phyloP scores from a whole-genome alignment of 2,797 vertebrate genomes.

The Takifugu ocellatus region DNA sequence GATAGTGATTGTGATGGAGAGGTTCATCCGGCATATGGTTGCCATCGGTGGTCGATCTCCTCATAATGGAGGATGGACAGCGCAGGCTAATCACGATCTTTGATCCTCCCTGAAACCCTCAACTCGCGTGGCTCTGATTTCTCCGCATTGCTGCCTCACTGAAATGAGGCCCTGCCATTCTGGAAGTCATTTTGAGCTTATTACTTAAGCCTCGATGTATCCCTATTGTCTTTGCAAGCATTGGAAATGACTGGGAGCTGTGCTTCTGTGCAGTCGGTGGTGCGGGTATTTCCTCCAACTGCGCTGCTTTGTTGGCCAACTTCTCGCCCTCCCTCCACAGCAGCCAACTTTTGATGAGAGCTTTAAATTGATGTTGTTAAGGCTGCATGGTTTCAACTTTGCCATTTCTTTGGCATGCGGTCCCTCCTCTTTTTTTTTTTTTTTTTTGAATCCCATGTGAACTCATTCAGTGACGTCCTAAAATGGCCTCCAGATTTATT shows the following conservation, averaged over 20 bases:
- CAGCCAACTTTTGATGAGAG: conserved; percentile 68
- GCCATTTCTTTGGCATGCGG: conserved; percentile 64
- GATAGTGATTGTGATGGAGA: conserved; percentile 66
- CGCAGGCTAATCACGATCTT: conserved; percentile 74
- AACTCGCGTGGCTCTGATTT: conserved; percentile 73
- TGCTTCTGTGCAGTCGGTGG: conserved; percentile 71
- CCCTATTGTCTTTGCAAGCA: conserved; percentile 73
- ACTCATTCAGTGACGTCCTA: conserved; percentile 64
- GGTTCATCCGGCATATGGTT: conserved; percentile 76
- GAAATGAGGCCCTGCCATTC: conserved; percentile 62
- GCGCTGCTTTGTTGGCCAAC: conserved; percentile 53
- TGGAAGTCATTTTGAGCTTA: conserved; percentile 78
- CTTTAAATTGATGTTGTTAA: conserved; percentile 75
- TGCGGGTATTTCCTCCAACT: conserved; percentile 59
- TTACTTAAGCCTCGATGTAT: conserved; percentile 70
- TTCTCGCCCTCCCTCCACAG: conserved; percentile 54
- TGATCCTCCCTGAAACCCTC: conserved; percentile 66
- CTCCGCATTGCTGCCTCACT: conserved; percentile 57
- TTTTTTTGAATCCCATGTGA: conserved; percentile 38
- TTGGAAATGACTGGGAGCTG: conserved; percentile 68
- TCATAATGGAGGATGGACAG: conserved; percentile 66
- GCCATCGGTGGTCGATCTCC: conserved; percentile 66
- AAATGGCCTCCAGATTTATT: conserved; percentile 75
- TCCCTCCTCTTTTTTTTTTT: conserved; percentile 26
- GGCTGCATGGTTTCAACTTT: conserved; percentile 67